phyloP scores from a whole-genome alignment of 1,140 invertebrate genomes.

The Zaprionus tsacasi region DNA sequence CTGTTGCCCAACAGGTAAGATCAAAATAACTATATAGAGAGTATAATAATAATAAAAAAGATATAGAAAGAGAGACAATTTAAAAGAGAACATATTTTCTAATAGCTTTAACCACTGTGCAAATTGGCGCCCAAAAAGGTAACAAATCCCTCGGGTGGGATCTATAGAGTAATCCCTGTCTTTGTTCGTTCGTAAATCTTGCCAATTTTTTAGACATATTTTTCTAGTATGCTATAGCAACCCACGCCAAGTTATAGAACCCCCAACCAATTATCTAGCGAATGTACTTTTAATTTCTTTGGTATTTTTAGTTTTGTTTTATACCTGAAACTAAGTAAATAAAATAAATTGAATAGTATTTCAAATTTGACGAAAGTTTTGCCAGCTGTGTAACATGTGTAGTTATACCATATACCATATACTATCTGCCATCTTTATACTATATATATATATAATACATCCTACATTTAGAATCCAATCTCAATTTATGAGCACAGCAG shows the following conservation, averaged over 20 bases:
- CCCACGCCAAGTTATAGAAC: neutral
- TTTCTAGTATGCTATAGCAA: neutral
- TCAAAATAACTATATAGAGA: neutral
- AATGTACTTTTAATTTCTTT: slow-evolving; percentile 7
- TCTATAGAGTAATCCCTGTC: neutral
- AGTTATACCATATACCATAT: slow-evolving; percentile 9
- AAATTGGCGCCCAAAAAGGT: slow-evolving; percentile 74
- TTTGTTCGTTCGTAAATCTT: neutral
- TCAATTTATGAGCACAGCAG: slow-evolving; percentile 29
- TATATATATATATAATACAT: slow-evolving; percentile 20
- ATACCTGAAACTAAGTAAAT: slow-evolving; percentile 17
- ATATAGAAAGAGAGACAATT: slow-evolving; percentile 61
- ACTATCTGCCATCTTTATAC: neutral
- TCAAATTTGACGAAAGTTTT: slow-evolving; percentile 16
- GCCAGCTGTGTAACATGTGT: slow-evolving; percentile 59
- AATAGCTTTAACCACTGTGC: slow-evolving; percentile 60
- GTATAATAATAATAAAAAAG: neutral
- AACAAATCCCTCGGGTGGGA: slow-evolving; percentile 21
- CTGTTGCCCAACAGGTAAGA: slow-evolving; percentile 99
- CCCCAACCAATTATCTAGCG: neutral
- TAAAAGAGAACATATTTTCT: slow-evolving; percentile 14
- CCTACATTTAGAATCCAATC: slow-evolving; percentile 19
- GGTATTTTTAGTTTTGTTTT: neutral
- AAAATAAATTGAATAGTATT: no score
- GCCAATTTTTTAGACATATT: neutral